Percentiles rank a stretch among this genome's conserved stretches.
phyloP scores from a whole-genome alignment of 2,113 vertebrate genomes.

The Galbula dea region DNA sequence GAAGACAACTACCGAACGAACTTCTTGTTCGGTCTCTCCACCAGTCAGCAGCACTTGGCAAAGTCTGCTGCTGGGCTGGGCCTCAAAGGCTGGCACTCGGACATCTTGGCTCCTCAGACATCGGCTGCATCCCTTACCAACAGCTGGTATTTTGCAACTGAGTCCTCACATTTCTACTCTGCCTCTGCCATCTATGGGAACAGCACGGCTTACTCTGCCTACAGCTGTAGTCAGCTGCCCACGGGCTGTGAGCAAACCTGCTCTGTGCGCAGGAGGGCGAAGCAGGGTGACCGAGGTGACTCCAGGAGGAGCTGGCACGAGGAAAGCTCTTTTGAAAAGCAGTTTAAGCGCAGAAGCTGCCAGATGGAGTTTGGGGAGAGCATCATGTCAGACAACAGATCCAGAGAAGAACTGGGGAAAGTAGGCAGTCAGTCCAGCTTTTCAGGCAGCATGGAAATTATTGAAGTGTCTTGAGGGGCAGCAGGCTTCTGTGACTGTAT shows the following conservation, averaged over 20 bases:
- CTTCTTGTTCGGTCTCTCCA: slow-evolving; percentile 85
- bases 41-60: slow-evolving; percentile 87
- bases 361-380: slow-evolving; percentile 95
- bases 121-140: slow-evolving; percentile 75
- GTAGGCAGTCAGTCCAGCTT: slow-evolving; percentile 88
- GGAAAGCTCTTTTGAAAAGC: slow-evolving; percentile 96
- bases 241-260: slow-evolving; percentile 75
- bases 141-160: slow-evolving; percentile 87
- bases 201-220: slow-evolving; percentile 65
- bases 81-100: slow-evolving; percentile 93
- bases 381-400: slow-evolving; percentile 77
- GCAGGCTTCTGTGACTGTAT: neutral
- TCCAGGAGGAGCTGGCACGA: slow-evolving; percentile 94
- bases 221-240: slow-evolving; percentile 80
- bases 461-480: slow-evolving; percentile 88
- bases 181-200: slow-evolving; percentile 80
- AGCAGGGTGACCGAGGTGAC: slow-evolving; percentile 78
- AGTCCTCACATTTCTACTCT: slow-evolving; percentile 85
- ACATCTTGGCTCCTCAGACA: slow-evolving; percentile 84
- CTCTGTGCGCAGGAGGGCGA: slow-evolving; percentile 80
- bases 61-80: slow-evolving; percentile 70
- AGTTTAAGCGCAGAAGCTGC: slow-evolving; percentile 92
- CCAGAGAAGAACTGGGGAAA: slow-evolving; percentile 85
- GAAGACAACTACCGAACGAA: slow-evolving; percentile 79
- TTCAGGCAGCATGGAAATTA: slow-evolving; percentile 95